Conservation (phyloP, 2,113 vertebrate species). For the Arizona elegans region DNA sequence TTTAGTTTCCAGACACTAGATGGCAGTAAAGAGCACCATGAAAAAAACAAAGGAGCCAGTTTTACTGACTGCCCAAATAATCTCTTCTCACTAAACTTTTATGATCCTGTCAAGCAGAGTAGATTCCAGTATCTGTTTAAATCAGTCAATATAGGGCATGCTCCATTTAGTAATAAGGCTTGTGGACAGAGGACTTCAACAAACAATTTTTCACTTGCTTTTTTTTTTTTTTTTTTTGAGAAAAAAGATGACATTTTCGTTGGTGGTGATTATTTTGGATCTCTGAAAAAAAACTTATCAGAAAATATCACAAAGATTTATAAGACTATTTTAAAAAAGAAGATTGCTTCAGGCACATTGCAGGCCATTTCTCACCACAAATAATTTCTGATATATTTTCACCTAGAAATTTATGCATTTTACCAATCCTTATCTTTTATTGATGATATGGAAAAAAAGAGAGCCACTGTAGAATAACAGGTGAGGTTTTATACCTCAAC, state of each 20-base stretch:
- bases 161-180: not conserved
- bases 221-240: constrained; percentile 15
- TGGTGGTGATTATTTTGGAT: constrained; percentile 61
- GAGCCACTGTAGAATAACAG: not conserved
- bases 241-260: constrained; percentile 64
- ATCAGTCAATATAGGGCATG: not conserved
- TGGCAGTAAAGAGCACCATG: not conserved
- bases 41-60: not conserved
- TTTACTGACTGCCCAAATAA: not conserved
- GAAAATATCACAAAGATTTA: constrained; percentile 50
- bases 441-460: not conserved
- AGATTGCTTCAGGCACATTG: constrained; percentile 17
- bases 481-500: not conserved
- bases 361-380: constrained; percentile 22
- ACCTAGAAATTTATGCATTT: not conserved
- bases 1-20: not conserved
- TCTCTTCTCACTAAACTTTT: not conserved
- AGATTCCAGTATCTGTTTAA: not conserved
- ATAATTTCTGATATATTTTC: not conserved
- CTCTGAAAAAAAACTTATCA: constrained; percentile 51
- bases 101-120: not conserved
- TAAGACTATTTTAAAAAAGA: constrained; percentile 49
- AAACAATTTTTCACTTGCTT: constrained; percentile 16
- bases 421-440: not conserved
- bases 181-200: constrained; percentile 42